Evolutionary conservation across 1,140 invertebrate species (phyloP).

Genomic region (Ooceraea biroi): DNA sequence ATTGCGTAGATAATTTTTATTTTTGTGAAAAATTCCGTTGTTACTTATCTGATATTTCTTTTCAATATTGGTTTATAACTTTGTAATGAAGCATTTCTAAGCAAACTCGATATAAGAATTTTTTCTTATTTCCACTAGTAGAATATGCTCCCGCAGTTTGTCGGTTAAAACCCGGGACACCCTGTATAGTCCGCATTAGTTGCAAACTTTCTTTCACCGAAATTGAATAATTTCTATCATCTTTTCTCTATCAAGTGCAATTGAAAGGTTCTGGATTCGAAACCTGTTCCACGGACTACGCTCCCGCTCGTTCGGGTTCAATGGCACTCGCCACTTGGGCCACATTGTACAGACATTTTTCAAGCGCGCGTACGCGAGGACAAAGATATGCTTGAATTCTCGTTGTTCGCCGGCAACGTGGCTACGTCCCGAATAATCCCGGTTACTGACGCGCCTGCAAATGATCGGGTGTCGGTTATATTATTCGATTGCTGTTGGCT

Average conservation of each 20-base stretch:
- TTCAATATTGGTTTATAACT: too few species aligned
- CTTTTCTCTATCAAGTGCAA: conserved; percentile 43
- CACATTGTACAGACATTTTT: conserved; percentile 69
- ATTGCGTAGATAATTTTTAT: too few species aligned
- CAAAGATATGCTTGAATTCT: conserved; percentile 67
- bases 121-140: too few species aligned
- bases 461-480: conserved; percentile 27
- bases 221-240: conserved; percentile 69
- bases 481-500: conserved; percentile 54
- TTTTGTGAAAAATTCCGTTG: too few species aligned
- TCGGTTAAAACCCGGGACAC: too few species aligned
- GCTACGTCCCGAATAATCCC: conserved; percentile 21
- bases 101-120: too few species aligned
- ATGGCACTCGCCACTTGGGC: conserved; percentile 72
- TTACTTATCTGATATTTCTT: too few species aligned
- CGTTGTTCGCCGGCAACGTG: conserved; percentile 23
- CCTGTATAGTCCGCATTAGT: neutral
- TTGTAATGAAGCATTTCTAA: too few species aligned
- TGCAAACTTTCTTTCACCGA: neutral
- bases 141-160: too few species aligned
- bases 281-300: conserved; percentile 70
- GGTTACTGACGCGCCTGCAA: conserved; percentile 8
- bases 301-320: conserved; percentile 61
- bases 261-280: conserved; percentile 71
- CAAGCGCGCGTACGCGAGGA: conserved; percentile 61